Base-by-base conservation (phyloP, 2,797 vertebrate species). In the Peromyscus aztecus region DNA sequence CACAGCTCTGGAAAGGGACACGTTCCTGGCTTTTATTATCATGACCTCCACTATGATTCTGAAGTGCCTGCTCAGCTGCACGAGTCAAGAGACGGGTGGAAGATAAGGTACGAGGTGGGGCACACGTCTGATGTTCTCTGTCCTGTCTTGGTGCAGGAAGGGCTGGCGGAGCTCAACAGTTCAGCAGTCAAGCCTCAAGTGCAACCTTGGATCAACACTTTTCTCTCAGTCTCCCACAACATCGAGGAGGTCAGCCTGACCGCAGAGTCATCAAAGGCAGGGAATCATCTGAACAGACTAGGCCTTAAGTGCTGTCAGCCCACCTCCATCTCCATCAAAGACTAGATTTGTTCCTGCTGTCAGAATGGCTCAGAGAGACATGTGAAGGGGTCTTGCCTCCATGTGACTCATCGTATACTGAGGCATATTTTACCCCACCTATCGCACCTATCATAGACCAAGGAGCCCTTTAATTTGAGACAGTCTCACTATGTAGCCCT, bases 151-250 rank as follows among this genome's bases (percentile, higher is more conserved):
- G 13, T 87, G 11, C 98, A 99, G 99, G 99, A 99, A 98, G 99
- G 99, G 57, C 98, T 99, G 86, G 99, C 97, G 0, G 99, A 99
- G 98, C 98, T 99, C 85, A 99, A 99, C 98, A 99, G 98, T 97
- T 99, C 99, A 6, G 99, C 99, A 92, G 98, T 99, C 96, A 99
- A 99, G 95, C 99, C 99, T 1, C 99, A 99, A 97, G 99, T 99
- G 98, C 99, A 99, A 98, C 99, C 99, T 0, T 99, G 99, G 99
- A 99, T 99, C 98, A 99, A 99, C 98, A 98, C 99, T 85, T 99
- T 99, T 98, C 98, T 99, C 94, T 99, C 99, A 0, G 99, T 99
- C 98, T 99, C 99, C 43, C 99, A 99, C 98, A 99, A 99, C 98
- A 99, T 99, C 0, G 99, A 99, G 97, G 99, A 99, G 99, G 99